Base-by-base conservation (phyloP, 2,113 vertebrate species). In the Toxotes chatareus region DNA sequence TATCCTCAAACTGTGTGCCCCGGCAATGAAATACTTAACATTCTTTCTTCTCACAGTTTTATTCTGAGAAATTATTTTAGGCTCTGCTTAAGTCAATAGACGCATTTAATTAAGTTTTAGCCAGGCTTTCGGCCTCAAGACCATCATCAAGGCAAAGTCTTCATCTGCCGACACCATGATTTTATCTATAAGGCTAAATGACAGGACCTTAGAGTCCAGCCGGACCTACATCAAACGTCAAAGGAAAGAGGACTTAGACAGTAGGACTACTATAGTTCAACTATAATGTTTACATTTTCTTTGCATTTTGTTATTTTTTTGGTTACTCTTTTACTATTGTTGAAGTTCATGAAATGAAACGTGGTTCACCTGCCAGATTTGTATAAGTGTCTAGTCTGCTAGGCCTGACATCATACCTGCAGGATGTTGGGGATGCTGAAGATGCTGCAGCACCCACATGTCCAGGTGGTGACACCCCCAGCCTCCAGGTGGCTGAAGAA, bases 401-500 rank as follows among this genome's bases (percentile, higher is more conserved):
- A 13, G 42, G 12, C 17, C 17, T 19, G 47, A 49, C 6, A 19
- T 49, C 19, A 55, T 23, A 23, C n/a, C 51, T 23, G 51, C 51
- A 23, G n/a, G 51, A 55, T 4, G 51, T 11, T 55, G 19, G n/a
- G n/a, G n/a, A 55, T 23, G 3, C 21, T n/a, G 51, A 31, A 57
- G 23, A 57, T 57, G 32, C 55, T 40, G 65, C 40, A 57, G 61
- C 38, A 27, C 60, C 27, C 36, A 60, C 59, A 38, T 68, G 40
- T 23, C 31, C 76, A 69, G 76, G 36, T 79, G 56, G n/a, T n/a
- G n/a, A n/a, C n/a, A 5, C 53, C 60, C 49, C 66, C 38, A n/a
- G 7, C 47, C 38, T 23, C 53, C 49, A 47, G n/a, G 23, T 57
- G 60, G 57, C 23, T 47, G 17, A 49, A 3, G 16, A 3, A 23